phyloP scores from a whole-genome alignment of 2,113 vertebrate genomes.

The Oryzias woworae region DNA sequence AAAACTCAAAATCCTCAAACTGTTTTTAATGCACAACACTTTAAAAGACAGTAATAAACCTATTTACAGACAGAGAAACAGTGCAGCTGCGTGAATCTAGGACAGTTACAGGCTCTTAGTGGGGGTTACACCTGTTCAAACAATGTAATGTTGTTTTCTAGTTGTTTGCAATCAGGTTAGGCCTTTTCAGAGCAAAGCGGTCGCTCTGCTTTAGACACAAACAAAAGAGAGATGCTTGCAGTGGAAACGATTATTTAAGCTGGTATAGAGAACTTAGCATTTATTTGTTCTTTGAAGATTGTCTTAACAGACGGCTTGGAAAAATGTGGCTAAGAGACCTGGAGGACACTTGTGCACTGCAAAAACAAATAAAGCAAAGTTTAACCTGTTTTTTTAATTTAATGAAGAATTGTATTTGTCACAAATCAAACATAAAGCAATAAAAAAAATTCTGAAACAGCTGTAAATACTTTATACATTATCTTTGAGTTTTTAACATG shows the following conservation, averaged over 20 bases:
- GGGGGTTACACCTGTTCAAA: conserved; percentile 47
- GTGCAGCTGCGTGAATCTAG: conserved; percentile 45
- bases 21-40: background rate
- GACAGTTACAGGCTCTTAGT: conserved; percentile 39
- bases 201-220: conserved; percentile 64
- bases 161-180: conserved; percentile 72
- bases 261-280: background rate
- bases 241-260: conserved; percentile 48
- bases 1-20: conserved; percentile 23
- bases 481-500: too few relatives aligned
- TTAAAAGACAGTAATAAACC: conserved; percentile 47
- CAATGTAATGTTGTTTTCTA: conserved; percentile 67
- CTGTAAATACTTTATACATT: too few relatives aligned
- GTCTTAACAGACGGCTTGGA: too few relatives aligned
- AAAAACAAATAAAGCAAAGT: too few relatives aligned
- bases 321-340: too few relatives aligned
- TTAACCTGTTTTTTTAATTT: too few relatives aligned
- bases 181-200: conserved; percentile 52
- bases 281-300: too few relatives aligned
- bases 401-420: too few relatives aligned
- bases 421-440: too few relatives aligned
- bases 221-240: conserved; percentile 13
- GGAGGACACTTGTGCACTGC: too few relatives aligned
- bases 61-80: conserved; percentile 24
- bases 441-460: too few relatives aligned